phyloP scores from a whole-genome alignment of 2,113 vertebrate genomes.

The Nerophis lumbriciformis region DNA sequence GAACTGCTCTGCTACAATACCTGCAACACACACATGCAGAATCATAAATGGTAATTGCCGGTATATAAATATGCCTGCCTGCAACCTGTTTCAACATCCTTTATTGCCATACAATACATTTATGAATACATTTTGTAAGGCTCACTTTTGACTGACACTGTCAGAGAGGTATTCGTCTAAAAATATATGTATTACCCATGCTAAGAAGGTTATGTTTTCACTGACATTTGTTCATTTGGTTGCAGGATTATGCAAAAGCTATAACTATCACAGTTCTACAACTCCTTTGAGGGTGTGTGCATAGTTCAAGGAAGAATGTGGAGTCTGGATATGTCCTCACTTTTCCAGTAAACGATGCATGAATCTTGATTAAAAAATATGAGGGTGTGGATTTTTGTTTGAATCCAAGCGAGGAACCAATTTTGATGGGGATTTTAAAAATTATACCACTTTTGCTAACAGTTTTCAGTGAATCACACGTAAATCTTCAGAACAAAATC shows the following conservation, averaged over 20 bases:
- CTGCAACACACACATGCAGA: slow-evolving; percentile 54
- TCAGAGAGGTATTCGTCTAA: not conserved
- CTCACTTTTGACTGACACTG: not conserved
- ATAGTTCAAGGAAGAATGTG: not conserved
- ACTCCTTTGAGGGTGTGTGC: not conserved
- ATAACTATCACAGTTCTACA: no score
- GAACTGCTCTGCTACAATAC: slow-evolving; percentile 95
- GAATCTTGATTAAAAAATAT: no score
- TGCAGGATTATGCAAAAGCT: slow-evolving; percentile 3
- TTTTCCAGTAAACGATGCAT: no score
- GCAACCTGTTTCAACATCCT: not conserved
- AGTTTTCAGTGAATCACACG: no score
- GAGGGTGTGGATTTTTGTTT: no score
- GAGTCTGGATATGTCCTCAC: no score
- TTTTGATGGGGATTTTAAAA: no score
- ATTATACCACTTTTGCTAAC: no score
- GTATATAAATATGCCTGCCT: not conserved
- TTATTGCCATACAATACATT: slow-evolving; percentile 1
- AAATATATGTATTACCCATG: not conserved
- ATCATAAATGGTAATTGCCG: not conserved
- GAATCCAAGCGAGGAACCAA: no score
- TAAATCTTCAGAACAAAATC: no score
- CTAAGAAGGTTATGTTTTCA: not conserved
- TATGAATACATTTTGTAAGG: not conserved
- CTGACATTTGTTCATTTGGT: not conserved